A percentile compares a stretch with the other conserved stretches of the same genome.
phyloP scores from a whole-genome alignment of 2,888 invertebrate species.

The Osmoderma eremita region DNA sequence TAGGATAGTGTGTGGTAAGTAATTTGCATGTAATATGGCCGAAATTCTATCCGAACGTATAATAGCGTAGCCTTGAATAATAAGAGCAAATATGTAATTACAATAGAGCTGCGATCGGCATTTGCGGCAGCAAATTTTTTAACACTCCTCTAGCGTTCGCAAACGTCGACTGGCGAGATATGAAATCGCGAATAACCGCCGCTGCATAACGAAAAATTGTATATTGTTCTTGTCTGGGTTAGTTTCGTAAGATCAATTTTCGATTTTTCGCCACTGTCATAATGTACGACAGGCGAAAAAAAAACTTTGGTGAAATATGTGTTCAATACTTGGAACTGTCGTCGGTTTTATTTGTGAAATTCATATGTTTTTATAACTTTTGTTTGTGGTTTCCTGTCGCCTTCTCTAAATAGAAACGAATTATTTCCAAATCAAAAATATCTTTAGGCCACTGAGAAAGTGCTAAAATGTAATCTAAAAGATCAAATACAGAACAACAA shows the following conservation, averaged over 20 bases:
- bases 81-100: conserved; percentile 38
- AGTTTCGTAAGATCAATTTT: conserved; percentile 22
- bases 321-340: conserved; percentile 4
- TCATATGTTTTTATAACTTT: too few species aligned
- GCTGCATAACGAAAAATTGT: conserved; percentile 26
- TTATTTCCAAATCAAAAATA: too few species aligned
- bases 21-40: conserved; percentile 32
- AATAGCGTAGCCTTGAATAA: conserved; percentile 30
- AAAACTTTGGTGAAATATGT: conserved; percentile 4
- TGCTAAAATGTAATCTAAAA: too few species aligned
- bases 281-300: background rate
- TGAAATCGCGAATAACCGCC: conserved; percentile 27
- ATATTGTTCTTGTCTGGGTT: conserved; percentile 27
- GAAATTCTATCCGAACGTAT: conserved; percentile 34
- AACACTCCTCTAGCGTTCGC: conserved; percentile 21
- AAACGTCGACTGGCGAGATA: conserved; percentile 16
- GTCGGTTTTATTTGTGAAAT: background rate
- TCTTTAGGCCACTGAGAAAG: too few species aligned
- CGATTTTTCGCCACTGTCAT: background rate
- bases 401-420: too few species aligned
- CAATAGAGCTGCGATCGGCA: conserved; percentile 20
- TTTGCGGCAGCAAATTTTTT: conserved; percentile 36
- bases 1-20: conserved; percentile 33
- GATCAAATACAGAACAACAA: too few species aligned
- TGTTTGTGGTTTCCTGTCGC: too few species aligned